Base-by-base conservation (phyloP, 1,140 invertebrate genomes). In the Aphidius gifuensis region DNA sequence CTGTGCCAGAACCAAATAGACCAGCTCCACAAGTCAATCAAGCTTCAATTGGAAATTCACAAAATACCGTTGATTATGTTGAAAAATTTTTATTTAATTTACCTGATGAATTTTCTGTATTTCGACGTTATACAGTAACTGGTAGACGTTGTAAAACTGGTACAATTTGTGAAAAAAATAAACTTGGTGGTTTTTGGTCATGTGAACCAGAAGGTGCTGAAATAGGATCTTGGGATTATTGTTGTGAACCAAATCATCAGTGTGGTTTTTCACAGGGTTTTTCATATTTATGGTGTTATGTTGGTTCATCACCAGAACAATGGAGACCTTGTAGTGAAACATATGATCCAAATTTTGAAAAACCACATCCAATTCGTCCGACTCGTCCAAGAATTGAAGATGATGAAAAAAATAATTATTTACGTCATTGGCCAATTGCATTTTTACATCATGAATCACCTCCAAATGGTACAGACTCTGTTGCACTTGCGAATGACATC, bases 311-410 rank as follows among this genome's bases (percentile, higher is more conserved):
- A 2, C 76, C 82, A 8, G 88, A 91, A 47, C 90, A 92, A 79
- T 92, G 90, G 90, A 81, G 91, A 32, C 91, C 91, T 23, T 93
- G 91, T 71, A 92, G 87, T 69, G 90, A 92, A 64, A 84, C 86
- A 43, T 92, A 92, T 71, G 90, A 85, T 69, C 90, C 90, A 0
- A 83, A 84, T 68, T 64, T 70, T 5, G 68, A 68, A 4, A 74
- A 67, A 70, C 42, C 74, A 60, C 68, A 75, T 61, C 64, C 64
- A 53, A 43, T 53, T 50, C 49, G 50, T 11, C 47, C 60, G 9
- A 9, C 9, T 1, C 51, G 57, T 45, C 62, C 62, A 38, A 5
- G 39, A 56, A 23, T 56, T 43, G 54, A 66, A 23, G 21, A 57
- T 4, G 49, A 67, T 5, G 53, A 71, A 32, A 66, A 67, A 8